These are phyloP conservation scores for Phaenicophaeus curvirostris DNA, from an alignment of 2,797 vertebrate genomes.

Conservation along the genomic window DNA sequence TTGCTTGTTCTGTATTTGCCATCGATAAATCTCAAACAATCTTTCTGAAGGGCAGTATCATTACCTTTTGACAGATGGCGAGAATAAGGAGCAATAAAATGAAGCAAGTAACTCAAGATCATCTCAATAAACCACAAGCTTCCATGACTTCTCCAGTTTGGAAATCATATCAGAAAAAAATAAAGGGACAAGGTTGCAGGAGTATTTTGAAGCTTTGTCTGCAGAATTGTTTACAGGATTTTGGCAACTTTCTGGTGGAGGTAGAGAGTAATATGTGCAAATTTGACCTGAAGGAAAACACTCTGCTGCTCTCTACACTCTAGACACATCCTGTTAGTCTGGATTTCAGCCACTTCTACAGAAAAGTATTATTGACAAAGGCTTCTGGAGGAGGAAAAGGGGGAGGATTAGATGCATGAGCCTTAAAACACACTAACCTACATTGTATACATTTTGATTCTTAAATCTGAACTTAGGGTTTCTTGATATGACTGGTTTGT, in stretches of 20 bases:
- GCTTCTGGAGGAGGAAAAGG: neutral
- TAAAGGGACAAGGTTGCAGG: neutral
- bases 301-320: neutral
- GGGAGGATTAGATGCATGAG: neutral
- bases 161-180: neutral
- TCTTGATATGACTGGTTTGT: neutral
- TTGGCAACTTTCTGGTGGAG: neutral
- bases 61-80: neutral
- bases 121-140: neutral
- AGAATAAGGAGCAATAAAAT: neutral
- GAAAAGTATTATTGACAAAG: neutral
- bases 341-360: neutral
- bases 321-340: neutral
- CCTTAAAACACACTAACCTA: neutral
- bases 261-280: neutral
- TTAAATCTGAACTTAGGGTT: neutral
- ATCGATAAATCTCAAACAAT: conserved; percentile 22
- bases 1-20: neutral
- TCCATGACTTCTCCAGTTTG: neutral
- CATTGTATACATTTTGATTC: neutral
- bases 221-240: neutral
- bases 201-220: neutral
- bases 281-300: neutral
- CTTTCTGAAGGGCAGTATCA: neutral
- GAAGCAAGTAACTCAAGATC: neutral